Evolutionary conservation across 2,888 invertebrate species (phyloP).

Genomic region (Latrodectus hesperus): DNA sequence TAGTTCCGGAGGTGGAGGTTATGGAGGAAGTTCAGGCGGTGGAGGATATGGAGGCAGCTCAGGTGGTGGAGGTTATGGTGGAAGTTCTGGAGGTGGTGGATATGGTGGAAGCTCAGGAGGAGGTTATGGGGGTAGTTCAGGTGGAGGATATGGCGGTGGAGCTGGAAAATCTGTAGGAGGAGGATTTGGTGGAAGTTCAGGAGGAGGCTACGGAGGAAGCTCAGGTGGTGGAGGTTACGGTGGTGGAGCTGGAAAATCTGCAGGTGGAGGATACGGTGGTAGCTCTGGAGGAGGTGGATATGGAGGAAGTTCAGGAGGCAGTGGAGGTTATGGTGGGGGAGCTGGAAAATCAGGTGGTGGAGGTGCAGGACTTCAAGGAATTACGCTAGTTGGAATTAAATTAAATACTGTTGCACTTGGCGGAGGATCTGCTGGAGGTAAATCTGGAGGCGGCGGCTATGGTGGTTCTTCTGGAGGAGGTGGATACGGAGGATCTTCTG

Average conservation of each 20-base stretch:
- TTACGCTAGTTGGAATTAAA: constrained; percentile 63
- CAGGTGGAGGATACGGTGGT: constrained; percentile 46
- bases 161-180: constrained; percentile 31
- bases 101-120: constrained; percentile 34
- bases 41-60: constrained; percentile 56
- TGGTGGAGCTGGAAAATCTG: constrained; percentile 38
- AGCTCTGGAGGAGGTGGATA: constrained; percentile 36
- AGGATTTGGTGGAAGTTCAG: constrained; percentile 45
- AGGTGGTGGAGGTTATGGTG: constrained; percentile 33
- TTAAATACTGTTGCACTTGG: constrained; percentile 61
- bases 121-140: constrained; percentile 14
- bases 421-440: constrained; percentile 24
- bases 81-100: constrained; percentile 37
- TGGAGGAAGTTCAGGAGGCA: constrained; percentile 32
- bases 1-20: constrained; percentile 82
- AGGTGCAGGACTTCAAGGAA: constrained; percentile 54
- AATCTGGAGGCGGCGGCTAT: constrained; percentile 34
- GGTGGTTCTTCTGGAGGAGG: constrained; percentile 37
- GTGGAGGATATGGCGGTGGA: constrained; percentile 46
- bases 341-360: constrained; percentile 50
- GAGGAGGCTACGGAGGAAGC: constrained; percentile 33
- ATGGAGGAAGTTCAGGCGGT: constrained; percentile 41
- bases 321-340: constrained; percentile 37
- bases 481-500: constrained; percentile 43
- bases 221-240: constrained; percentile 28